Percentiles rank a stretch among this genome's conserved stretches.
Conservation (phyloP, 2,888 invertebrate species). For the Xanthia togata region DNA sequence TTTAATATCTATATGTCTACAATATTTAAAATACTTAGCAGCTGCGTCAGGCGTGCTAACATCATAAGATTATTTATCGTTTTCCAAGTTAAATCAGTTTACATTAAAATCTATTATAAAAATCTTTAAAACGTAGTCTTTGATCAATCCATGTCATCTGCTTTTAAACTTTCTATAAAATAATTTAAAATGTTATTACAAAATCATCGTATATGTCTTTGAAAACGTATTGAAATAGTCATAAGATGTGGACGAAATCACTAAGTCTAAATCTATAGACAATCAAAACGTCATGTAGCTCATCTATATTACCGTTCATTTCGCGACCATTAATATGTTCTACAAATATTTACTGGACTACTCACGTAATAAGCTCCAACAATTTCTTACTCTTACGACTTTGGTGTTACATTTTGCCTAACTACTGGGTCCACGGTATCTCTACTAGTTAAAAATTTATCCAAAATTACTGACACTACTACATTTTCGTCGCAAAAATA, state of each 20-base stretch:
- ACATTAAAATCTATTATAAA: slow-evolving; percentile 41
- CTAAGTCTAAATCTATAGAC: slow-evolving; percentile 78
- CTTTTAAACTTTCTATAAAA: slow-evolving; percentile 10
- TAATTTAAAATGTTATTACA: slow-evolving; percentile 32
- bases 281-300: slow-evolving; percentile 71
- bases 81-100: slow-evolving; percentile 18
- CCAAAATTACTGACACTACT: slow-evolving; percentile 88
- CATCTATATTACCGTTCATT: slow-evolving; percentile 66
- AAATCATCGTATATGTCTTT: slow-evolving; percentile 45
- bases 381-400: slow-evolving; percentile 81
- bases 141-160: slow-evolving; percentile 17
- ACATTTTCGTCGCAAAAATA: slow-evolving; percentile 86
- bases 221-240: slow-evolving; percentile 58
- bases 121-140: slow-evolving; percentile 27
- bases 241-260: slow-evolving; percentile 82
- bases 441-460: slow-evolving; percentile 83
- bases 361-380: slow-evolving; percentile 84
- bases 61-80: slow-evolving; percentile 37
- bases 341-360: slow-evolving; percentile 71
- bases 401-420: slow-evolving; percentile 87
- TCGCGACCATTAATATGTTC: slow-evolving; percentile 62
- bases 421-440: slow-evolving; percentile 86
- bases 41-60: slow-evolving; percentile 34
- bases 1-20: neutral
- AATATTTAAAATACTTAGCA: slow-evolving; percentile 20